Evolutionary conservation across 2,888 invertebrate genomes (phyloP), one percentile per base, ranked within the genome.

Genomic region (Luperina nickerlii): DNA sequence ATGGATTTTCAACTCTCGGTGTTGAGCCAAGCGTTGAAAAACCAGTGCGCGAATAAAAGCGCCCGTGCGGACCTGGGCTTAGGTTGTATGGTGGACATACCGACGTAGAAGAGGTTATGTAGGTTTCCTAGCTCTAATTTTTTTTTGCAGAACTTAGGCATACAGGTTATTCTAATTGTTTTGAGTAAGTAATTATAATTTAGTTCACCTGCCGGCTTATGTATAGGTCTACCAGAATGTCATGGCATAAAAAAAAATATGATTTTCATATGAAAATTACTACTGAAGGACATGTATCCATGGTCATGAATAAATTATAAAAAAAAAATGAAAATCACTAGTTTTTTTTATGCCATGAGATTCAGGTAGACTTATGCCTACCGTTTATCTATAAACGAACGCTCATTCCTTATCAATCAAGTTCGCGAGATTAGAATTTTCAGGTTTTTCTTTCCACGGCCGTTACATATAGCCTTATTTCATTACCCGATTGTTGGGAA

Each of bases 381-480:
- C 9, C 32, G n/a, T 38, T 38, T 62, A 51, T 62, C 11, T 6
- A 51, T 13, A 42, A 78, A 1, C 18, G 7, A 63, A 76, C 42
- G 79, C n/a, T 27, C 38, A 38, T 48, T 60, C 45, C 51, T 15
- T 76, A 76, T 76, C 68, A 74, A 76, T 76, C 62, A 76, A 76
- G 27, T 57, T 83, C 20, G 68, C 68, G 68, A 83, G 76, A 80
- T 54, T 68, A 18, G 20, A 63, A 45, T 57, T 57, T 83, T 54
- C 62, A 68, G 38, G 15, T 8, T 62, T 75, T 81, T 38, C 15
- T 38, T 72, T 57, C 24, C 60, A 54, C 18, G 51, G 45, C 24
- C 60, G 5, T 54, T n/a, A 24, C n/a, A 68, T 54, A 68, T 54
- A 45, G 60, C 38, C 38, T 27, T 65, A 65, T 65, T 82, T 65